These are phyloP conservation scores for Alitta virens DNA, from an alignment of 2,888 invertebrate species.

Conservation along the genomic window DNA sequence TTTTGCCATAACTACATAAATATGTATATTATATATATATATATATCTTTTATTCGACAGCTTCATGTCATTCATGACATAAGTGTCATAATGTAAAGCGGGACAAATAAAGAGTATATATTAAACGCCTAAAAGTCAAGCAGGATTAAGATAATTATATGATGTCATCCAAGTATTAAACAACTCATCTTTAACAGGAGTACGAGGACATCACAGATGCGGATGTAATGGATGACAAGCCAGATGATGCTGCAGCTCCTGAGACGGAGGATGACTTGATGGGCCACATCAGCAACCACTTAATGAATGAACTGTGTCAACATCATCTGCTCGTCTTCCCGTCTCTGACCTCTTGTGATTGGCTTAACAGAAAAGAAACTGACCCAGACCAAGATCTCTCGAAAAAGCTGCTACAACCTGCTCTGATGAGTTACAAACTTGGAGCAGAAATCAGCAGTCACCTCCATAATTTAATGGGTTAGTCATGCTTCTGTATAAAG, in stretches of 20 bases:
- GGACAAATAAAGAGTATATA: no score
- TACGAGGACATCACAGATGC: conserved; percentile 50
- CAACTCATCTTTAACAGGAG: conserved; percentile 39
- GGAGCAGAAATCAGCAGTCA: conserved; percentile 29
- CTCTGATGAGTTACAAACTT: conserved; percentile 37
- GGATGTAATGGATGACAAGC: conserved; percentile 35
- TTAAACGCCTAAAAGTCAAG: no score
- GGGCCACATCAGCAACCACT: no score
- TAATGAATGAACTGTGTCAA: background rate
- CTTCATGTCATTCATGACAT: no score
- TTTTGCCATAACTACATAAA: no score
- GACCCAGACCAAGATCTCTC: background rate
- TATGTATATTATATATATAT: no score
- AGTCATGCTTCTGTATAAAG: no score
- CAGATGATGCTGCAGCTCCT: background rate
- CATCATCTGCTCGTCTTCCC: conserved; percentile 2
- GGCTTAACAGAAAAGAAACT: no score
- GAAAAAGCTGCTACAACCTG: conserved; percentile 30
- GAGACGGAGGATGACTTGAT: background rate
- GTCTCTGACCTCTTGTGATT: background rate
- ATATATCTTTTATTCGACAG: no score
- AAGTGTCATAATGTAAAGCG: no score
- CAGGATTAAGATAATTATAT: no score
- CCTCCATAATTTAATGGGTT: background rate
- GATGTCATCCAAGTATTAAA: no score